Conservation (phyloP, 2,797 vertebrate species). For the Gallirallus australis region DNA sequence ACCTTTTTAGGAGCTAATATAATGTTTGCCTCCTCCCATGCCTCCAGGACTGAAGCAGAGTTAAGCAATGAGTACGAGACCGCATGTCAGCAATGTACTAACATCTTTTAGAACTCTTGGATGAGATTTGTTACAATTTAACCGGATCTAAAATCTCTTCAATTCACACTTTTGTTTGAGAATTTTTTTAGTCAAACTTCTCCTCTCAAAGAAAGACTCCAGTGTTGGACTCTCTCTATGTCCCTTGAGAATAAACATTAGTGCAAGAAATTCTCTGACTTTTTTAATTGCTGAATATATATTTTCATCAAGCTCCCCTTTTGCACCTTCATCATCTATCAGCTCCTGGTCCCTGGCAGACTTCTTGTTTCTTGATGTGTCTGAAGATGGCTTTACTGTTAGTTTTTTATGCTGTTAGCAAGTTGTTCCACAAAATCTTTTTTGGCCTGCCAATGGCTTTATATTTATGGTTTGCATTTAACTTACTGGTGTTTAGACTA, state of each 20-base stretch:
- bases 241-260: not conserved
- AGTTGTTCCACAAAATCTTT: slow-evolving; percentile 18
- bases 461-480: slow-evolving; percentile 47
- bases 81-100: not conserved
- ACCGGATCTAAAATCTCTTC: not conserved
- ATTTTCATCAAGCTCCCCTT: not conserved
- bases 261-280: not conserved
- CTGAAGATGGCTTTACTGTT: slow-evolving; percentile 13
- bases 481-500: slow-evolving; percentile 53
- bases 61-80: not conserved
- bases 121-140: not conserved
- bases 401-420: not conserved
- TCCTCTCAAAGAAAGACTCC: not conserved
- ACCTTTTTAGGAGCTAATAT: not conserved
- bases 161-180: not conserved
- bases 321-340: not conserved
- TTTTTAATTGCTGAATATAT: not conserved
- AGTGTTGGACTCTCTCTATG: not conserved
- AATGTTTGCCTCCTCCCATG: not conserved
- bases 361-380: not conserved
- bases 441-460: slow-evolving; percentile 16
- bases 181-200: not conserved
- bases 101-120: not conserved
- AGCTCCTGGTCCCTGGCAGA: not conserved
- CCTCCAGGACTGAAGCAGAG: not conserved